Percentiles rank a stretch among this genome's conserved stretches.
Evolutionary conservation across 2,888 invertebrate genomes (phyloP).

Genomic region (Corbicula japonica): DNA sequence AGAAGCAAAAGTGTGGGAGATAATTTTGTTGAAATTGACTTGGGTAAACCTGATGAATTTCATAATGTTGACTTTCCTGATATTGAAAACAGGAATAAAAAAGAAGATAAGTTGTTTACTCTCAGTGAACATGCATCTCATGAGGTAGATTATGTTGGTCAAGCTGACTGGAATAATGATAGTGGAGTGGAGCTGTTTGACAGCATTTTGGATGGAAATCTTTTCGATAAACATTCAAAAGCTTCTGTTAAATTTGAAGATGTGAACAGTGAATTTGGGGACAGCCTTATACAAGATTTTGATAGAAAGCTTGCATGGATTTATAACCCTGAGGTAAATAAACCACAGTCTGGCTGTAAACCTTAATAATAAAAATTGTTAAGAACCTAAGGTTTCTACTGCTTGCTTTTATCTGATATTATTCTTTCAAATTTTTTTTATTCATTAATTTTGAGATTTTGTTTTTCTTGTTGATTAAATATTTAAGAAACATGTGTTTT

Average conservation of each 20-base stretch:
- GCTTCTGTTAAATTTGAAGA: too few species aligned
- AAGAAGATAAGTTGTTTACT: neutral
- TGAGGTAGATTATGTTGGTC: neutral
- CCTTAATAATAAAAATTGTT: too few species aligned
- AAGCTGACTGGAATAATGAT: constrained; percentile 25
- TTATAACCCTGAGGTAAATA: constrained; percentile 17
- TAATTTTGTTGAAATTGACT: constrained; percentile 13
- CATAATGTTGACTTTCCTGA: neutral
- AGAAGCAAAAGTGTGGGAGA: constrained; percentile 24
- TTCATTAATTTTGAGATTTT: too few species aligned
- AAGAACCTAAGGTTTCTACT: too few species aligned
- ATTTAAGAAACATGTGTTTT: too few species aligned
- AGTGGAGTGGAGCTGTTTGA: constrained; percentile 31
- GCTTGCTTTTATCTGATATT: too few species aligned
- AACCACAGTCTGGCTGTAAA: too few species aligned
- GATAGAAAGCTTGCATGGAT: constrained; percentile 21
- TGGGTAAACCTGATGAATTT: neutral
- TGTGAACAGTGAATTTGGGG: constrained; percentile 1
- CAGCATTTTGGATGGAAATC: too few species aligned
- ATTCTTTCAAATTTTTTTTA: too few species aligned
- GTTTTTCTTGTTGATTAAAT: too few species aligned
- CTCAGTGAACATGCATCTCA: neutral
- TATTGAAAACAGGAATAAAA: neutral
- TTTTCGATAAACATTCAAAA: too few species aligned
- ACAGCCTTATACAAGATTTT: constrained; percentile 24